phyloP scores from a whole-genome alignment of 2,797 vertebrate genomes.

The Schizopygopsis malacanthus region DNA sequence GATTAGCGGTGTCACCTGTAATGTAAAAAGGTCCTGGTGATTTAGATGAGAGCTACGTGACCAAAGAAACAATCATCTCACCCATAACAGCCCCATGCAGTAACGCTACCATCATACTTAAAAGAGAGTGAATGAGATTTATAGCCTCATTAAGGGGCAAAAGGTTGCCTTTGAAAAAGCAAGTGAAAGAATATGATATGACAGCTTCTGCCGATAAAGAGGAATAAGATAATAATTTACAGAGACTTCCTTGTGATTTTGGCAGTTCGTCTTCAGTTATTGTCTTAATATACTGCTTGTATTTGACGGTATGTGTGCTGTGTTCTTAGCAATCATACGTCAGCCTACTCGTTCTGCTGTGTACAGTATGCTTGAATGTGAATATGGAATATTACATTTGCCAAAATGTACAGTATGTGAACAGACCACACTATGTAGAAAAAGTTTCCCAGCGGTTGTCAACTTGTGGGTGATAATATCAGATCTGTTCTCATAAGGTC shows the following conservation, averaged over 20 bases:
- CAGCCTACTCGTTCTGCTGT: background rate
- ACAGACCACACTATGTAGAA: background rate
- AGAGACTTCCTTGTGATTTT: constrained; percentile 9
- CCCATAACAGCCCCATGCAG: constrained; percentile 17
- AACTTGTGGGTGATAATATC: background rate
- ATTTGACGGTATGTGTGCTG: background rate
- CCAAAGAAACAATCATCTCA: constrained; percentile 41
- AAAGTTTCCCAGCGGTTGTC: background rate
- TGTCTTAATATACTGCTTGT: constrained; percentile 7
- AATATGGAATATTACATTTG: background rate
- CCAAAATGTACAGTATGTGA: background rate
- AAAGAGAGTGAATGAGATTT: constrained; percentile 42
- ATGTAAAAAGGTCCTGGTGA: constrained; percentile 40
- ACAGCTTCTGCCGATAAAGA: constrained; percentile 27
- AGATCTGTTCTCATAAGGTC: background rate
- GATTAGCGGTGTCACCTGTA: constrained; percentile 45
- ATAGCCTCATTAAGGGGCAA: constrained; percentile 40
- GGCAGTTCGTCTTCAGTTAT: background rate
- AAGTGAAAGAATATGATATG: constrained; percentile 25
- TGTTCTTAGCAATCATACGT: background rate
- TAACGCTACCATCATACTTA: constrained; percentile 5
- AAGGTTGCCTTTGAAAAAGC: constrained; percentile 38
- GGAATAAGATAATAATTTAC: constrained; percentile 15
- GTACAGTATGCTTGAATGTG: background rate
- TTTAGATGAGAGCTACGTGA: constrained; percentile 33